Evolutionary conservation across 92 coral and sea anemone species (phyloP).

Genomic region (Bergia sp.): DNA sequence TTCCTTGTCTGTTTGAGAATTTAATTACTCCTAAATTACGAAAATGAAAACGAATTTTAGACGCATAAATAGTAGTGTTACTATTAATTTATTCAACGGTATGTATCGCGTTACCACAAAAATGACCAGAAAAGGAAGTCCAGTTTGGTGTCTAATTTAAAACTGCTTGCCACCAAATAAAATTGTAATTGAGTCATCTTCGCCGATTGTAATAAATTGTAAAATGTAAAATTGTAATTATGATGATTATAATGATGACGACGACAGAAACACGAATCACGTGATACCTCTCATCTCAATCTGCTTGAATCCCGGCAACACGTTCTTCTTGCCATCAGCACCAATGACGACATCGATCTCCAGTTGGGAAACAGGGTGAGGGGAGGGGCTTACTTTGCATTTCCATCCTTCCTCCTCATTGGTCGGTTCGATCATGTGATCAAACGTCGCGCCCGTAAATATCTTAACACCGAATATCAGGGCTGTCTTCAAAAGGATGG

Average conservation of each 20-base stretch:
- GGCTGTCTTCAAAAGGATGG: constrained; percentile 87
- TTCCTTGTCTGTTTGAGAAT: too few species aligned
- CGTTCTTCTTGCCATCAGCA: constrained; percentile 97
- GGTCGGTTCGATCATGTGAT: constrained; percentile 85
- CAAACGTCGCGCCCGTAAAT: constrained; percentile 93
- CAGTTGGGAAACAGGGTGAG: constrained; percentile 75
- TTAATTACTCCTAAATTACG: too few species aligned
- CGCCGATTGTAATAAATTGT: background rate
- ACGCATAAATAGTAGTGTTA: too few species aligned
- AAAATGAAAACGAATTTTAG: too few species aligned
- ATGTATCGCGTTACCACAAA: too few species aligned
- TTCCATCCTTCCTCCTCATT: constrained; percentile 89
- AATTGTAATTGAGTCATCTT: too few species aligned
- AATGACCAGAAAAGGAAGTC: too few species aligned
- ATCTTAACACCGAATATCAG: constrained; percentile 91
- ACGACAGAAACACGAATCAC: background rate
- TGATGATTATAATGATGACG: background rate
- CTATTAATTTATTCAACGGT: too few species aligned
- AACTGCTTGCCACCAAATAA: too few species aligned
- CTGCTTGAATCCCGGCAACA: constrained; percentile 89
- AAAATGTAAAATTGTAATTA: background rate
- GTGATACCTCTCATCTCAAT: constrained; percentile 97
- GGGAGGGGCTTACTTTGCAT: constrained; percentile 82
- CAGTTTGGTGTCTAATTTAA: too few species aligned
- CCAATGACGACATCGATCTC: constrained; percentile 92